Conservation (phyloP, 2,888 invertebrate species). For the Hecatera dysodea region DNA sequence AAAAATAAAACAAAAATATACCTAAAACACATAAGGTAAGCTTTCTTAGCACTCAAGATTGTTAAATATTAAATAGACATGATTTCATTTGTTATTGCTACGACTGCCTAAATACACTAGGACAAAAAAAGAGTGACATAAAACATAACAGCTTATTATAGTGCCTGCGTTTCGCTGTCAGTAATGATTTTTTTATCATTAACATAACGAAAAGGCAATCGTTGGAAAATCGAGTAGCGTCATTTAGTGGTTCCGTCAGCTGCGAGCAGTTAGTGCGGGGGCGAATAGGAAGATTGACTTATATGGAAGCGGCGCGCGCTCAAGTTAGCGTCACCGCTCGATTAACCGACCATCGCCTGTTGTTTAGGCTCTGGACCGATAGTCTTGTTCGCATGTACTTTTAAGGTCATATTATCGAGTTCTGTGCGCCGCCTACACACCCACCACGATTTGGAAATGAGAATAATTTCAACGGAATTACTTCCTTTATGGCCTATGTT, state of each 20-base stretch:
- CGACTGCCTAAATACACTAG: slow-evolving; percentile 8
- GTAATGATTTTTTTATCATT: slow-evolving; percentile 69
- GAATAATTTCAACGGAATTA: slow-evolving; percentile 50
- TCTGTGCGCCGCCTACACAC: slow-evolving; percentile 75
- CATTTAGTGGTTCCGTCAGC: slow-evolving; percentile 78
- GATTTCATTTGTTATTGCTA: slow-evolving; percentile 51
- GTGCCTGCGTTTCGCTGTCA: slow-evolving; percentile 55
- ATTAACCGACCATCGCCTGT: slow-evolving; percentile 78
- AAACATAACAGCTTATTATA: slow-evolving; percentile 61
- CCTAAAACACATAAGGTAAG: no score
- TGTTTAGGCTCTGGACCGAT: slow-evolving; percentile 81
- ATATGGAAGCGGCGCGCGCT: slow-evolving; percentile 81
- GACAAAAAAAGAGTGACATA: slow-evolving; percentile 49
- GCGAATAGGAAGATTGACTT: slow-evolving; percentile 88
- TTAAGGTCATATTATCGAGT: slow-evolving; percentile 85
- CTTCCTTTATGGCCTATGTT: slow-evolving; percentile 16
- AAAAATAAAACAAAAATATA: no score
- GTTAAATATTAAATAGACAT: slow-evolving; percentile 6
- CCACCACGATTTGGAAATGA: slow-evolving; percentile 57
- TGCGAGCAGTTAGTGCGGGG: slow-evolving; percentile 80
- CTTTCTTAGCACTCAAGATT: not conserved
- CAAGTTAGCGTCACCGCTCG: slow-evolving; percentile 85
- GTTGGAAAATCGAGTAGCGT: slow-evolving; percentile 76
- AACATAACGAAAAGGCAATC: slow-evolving; percentile 78
- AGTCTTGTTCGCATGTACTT: slow-evolving; percentile 80